phyloP scores from a whole-genome alignment of 2,888 invertebrate genomes.

The Sesamia inferens region DNA sequence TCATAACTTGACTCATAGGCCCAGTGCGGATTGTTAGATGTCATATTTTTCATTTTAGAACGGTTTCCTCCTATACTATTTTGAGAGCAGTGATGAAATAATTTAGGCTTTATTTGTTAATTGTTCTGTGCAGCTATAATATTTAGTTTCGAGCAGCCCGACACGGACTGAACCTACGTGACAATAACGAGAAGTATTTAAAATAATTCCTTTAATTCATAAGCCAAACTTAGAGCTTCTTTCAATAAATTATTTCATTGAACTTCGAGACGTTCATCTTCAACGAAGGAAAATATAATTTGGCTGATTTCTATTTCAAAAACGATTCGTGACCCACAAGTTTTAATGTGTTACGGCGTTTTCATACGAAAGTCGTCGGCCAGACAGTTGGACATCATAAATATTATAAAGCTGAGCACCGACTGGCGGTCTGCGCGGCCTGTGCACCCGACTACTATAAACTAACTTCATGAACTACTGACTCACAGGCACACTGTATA shows the following conservation, averaged over 20 bases:
- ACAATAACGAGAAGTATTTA: neutral
- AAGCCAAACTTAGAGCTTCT: no score
- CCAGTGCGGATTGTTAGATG: no score
- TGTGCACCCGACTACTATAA: conserved; percentile 6
- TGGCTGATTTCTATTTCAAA: neutral
- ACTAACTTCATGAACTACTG: conserved; percentile 24
- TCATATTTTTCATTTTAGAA: no score
- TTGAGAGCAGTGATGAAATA: no score
- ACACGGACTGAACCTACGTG: neutral
- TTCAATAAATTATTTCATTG: neutral
- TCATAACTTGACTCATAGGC: no score
- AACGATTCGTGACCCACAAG: neutral
- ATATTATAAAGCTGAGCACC: conserved; percentile 20
- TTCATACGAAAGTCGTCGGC: conserved; percentile 1
- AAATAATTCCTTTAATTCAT: neutral
- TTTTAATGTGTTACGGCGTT: no score
- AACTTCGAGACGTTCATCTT: neutral
- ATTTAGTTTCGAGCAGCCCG: neutral
- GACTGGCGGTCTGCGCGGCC: conserved; percentile 6
- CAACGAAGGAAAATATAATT: no score
- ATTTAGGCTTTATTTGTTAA: neutral
- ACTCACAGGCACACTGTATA: neutral
- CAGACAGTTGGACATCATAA: conserved; percentile 5
- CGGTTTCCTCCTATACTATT: no score
- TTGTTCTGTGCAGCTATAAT: neutral